phyloP scores from a whole-genome alignment of 2,888 invertebrate genomes.

The Sesia bembeciformis region DNA sequence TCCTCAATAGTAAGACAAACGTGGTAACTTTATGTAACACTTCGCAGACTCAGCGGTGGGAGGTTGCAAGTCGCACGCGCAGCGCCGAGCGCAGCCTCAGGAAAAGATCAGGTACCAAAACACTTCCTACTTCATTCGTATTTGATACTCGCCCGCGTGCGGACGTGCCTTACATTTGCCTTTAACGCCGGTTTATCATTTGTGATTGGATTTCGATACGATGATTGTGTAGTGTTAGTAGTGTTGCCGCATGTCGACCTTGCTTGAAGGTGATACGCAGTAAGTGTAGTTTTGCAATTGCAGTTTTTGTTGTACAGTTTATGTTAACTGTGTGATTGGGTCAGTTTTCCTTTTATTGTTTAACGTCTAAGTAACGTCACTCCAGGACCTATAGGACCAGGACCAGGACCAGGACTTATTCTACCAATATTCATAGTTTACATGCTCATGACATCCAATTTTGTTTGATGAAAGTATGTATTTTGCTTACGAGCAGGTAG shows the following conservation, averaged over 20 bases:
- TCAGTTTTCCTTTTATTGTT: no score
- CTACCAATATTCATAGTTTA: no score
- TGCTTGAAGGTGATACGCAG: conserved; percentile 17
- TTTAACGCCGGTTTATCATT: not conserved
- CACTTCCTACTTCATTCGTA: conserved; percentile 54
- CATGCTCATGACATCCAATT: no score
- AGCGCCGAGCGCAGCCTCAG: conserved; percentile 41
- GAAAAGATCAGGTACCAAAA: conserved; percentile 53
- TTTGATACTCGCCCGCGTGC: conserved; percentile 25
- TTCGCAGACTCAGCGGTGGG: conserved; percentile 55
- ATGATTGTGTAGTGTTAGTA: not conserved
- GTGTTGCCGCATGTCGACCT: conserved; percentile 15
- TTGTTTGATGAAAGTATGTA: no score
- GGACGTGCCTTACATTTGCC: conserved; percentile 21
- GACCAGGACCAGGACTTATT: no score
- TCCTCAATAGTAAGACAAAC: conserved; percentile 12
- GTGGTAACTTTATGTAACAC: conserved; percentile 52
- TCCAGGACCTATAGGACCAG: no score
- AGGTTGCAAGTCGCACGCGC: conserved; percentile 47
- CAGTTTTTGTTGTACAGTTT: no score
- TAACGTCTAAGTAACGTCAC: no score
- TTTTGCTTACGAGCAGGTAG: no score
- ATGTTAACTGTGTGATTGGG: no score
- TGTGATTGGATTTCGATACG: not conserved
- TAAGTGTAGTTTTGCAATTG: conserved; percentile 9